Percentiles rank a stretch among this genome's conserved stretches.
Evolutionary conservation across 1,140 invertebrate species (phyloP).

Genomic region (honey bee (Apis mellifera)): Amel_HAv3.1 CM009945.2:5063001-5063500

Average conservation of each 20-base stretch:
- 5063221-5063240: not conserved
- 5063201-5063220: slow-evolving; percentile 14
- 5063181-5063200: slow-evolving; percentile 31
- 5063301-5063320: too few species aligned
- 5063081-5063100: slow-evolving; percentile 56
- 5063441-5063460: not conserved
- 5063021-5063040: slow-evolving; percentile 63
- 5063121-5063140: slow-evolving; percentile 44
- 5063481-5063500: not conserved
- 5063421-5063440: not conserved
- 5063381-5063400: too few species aligned
- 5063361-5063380: too few species aligned
- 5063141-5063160: slow-evolving; percentile 53
- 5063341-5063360: too few species aligned
- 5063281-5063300: too few species aligned
- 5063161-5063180: slow-evolving; percentile 35
- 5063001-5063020: slow-evolving; percentile 23
- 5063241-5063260: not conserved
- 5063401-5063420: too few species aligned
- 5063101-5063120: slow-evolving; percentile 51
- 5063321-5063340: too few species aligned
- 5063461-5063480: too few species aligned
- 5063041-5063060: slow-evolving; percentile 68
- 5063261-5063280: too few species aligned
- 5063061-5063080: slow-evolving; percentile 61